Conservation (phyloP, 2,113 vertebrate genomes). For the Carassius gibelio region DNA sequence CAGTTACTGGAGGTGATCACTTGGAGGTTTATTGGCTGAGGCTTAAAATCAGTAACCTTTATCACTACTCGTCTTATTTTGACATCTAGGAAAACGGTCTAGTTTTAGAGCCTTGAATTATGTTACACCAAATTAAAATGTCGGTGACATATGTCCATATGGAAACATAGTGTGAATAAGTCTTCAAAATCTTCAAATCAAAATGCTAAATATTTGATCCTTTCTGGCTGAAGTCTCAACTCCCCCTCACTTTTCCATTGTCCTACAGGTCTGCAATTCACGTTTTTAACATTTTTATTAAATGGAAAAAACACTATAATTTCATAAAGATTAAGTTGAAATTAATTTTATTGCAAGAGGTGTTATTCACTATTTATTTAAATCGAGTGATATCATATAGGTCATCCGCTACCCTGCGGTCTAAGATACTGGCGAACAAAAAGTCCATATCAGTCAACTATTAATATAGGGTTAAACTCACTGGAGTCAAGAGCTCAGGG, state of each 20-base stretch:
- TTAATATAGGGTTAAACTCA: constrained; percentile 67
- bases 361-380: no score
- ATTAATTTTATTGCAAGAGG: no score
- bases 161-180: neutral
- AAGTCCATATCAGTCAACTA: no score
- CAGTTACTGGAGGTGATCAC: constrained; percentile 6
- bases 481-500: constrained; percentile 93
- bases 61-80: neutral
- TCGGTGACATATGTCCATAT: neutral
- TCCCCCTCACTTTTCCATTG: neutral
- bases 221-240: neutral
- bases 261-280: neutral
- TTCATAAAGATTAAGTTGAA: no score
- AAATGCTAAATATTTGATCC: neutral
- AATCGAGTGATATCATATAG: no score
- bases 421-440: no score
- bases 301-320: neutral
- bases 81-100: neutral
- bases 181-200: neutral
- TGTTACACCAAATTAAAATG: neutral
- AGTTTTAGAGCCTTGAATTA: neutral
- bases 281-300: neutral
- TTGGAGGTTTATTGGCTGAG: neutral
- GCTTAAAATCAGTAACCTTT: neutral
- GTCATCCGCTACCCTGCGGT: no score